Evolutionary conservation across 2,888 invertebrate genomes (phyloP).

Genomic region (Hedychridium roseum): DNA sequence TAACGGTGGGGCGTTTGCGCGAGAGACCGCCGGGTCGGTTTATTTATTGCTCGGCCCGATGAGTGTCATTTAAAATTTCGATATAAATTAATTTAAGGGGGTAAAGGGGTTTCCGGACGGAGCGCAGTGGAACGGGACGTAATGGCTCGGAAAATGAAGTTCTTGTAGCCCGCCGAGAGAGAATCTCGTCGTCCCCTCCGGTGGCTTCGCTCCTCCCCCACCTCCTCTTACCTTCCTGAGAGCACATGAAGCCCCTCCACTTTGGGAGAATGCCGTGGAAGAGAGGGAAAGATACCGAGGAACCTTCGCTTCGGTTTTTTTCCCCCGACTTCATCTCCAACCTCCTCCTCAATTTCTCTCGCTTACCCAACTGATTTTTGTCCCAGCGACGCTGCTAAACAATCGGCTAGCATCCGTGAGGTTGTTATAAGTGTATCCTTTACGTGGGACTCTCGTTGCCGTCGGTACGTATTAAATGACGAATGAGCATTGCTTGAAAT

Average conservation of each 20-base stretch:
- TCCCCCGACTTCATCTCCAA: conserved; percentile 9
- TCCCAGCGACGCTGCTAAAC: conserved; percentile 15
- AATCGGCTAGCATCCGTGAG: too few relatives aligned
- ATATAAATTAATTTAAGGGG: conserved; percentile 61
- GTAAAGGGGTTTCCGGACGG: conserved; percentile 49
- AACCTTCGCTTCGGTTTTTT: conserved; percentile 18
- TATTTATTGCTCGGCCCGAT: conserved; percentile 56
- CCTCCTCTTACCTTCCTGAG: conserved; percentile 14
- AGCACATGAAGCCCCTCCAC: conserved; percentile 26
- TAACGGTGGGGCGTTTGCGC: not conserved
- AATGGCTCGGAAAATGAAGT: conserved; percentile 62
- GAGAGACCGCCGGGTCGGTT: conserved; percentile 29
- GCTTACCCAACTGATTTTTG: conserved; percentile 3
- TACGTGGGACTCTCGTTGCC: too few relatives aligned
- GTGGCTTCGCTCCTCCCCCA: conserved; percentile 1
- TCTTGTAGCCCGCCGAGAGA: conserved; percentile 54
- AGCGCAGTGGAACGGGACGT: conserved; percentile 52
- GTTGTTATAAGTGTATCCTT: too few relatives aligned
- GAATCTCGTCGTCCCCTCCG: conserved; percentile 32
- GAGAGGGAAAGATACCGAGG: too few relatives aligned
- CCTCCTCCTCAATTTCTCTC: conserved; percentile 15
- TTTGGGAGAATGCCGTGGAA: too few relatives aligned
- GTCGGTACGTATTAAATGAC: too few relatives aligned
- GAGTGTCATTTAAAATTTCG: conserved; percentile 62
- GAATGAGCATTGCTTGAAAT: too few relatives aligned